Evolutionary conservation across 2,888 invertebrate species (phyloP).

Genomic region (Coecobrya sp.): DNA sequence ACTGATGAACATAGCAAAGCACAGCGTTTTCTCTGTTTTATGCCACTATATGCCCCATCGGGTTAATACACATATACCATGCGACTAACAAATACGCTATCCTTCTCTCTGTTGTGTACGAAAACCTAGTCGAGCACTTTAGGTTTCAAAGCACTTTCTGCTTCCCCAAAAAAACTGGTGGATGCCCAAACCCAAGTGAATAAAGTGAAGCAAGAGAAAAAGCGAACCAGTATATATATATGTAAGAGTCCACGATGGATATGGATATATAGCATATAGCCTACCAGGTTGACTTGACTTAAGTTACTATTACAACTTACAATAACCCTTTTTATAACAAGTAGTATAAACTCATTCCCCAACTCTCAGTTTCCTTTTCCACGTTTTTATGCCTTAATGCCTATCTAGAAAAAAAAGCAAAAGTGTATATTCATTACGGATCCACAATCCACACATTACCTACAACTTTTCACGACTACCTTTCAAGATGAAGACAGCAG

Average conservation of each 20-base stretch:
- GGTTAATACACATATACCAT: neutral
- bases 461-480: slow-evolving; percentile 33
- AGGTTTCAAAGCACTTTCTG: slow-evolving; percentile 24
- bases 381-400: slow-evolving; percentile 16
- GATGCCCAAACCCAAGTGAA: slow-evolving; percentile 41
- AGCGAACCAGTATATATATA: neutral
- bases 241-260: neutral
- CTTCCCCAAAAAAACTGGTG: slow-evolving; percentile 46
- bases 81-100: neutral
- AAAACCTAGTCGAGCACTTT: slow-evolving; percentile 41
- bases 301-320: slow-evolving; percentile 10
- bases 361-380: slow-evolving; percentile 41
- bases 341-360: slow-evolving; percentile 11
- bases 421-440: slow-evolving; percentile 49
- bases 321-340: slow-evolving; percentile 9
- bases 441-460: slow-evolving; percentile 52
- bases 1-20: neutral
- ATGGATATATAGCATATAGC: neutral
- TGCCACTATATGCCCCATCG: neutral
- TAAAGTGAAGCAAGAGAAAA: neutral
- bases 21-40: slow-evolving; percentile 31
- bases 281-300: slow-evolving; percentile 22
- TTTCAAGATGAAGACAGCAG: slow-evolving; percentile 18
- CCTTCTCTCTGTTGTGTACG: neutral
- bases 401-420: neutral